Evolutionary conservation across 2,113 vertebrate species (phyloP).

Genomic region (Alosa alosa): DNA sequence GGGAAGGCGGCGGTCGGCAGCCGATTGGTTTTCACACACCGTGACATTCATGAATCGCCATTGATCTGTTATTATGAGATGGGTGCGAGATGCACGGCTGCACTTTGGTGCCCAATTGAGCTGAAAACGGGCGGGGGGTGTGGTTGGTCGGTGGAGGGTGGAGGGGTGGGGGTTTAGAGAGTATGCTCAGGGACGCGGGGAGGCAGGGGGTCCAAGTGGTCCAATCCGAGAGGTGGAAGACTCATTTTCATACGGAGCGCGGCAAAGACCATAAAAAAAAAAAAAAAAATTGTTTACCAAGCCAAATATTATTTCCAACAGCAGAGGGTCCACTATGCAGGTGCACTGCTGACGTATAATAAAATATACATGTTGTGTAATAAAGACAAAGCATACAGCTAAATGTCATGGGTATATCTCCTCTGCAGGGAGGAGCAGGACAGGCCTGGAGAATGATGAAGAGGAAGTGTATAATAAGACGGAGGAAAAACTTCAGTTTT

Average conservation of each 20-base stretch:
- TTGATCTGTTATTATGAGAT: conserved; percentile 10
- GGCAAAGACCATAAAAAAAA: background rate
- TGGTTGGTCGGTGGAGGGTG: background rate
- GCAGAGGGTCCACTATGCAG: background rate
- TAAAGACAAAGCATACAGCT: background rate
- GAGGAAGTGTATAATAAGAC: background rate
- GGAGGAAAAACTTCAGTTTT: background rate
- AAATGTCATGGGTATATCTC: background rate
- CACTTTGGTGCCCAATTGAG: conserved; percentile 11
- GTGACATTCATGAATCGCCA: conserved; percentile 19
- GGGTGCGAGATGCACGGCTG: conserved; percentile 2
- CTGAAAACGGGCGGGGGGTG: background rate
- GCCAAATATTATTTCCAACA: background rate
- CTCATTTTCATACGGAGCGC: background rate
- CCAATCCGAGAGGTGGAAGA: background rate
- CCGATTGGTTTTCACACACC: conserved; percentile 11
- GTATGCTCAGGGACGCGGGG: too few relatives aligned
- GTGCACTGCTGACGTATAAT: background rate
- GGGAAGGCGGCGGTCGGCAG: background rate
- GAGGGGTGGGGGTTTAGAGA: background rate
- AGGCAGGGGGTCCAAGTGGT: background rate
- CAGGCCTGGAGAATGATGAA: background rate
- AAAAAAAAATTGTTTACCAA: background rate
- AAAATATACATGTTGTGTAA: background rate
- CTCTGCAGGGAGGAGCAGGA: background rate